Evolutionary conservation across 2,888 invertebrate genomes (phyloP).

Genomic region (Eupithecia subumbrata): DNA sequence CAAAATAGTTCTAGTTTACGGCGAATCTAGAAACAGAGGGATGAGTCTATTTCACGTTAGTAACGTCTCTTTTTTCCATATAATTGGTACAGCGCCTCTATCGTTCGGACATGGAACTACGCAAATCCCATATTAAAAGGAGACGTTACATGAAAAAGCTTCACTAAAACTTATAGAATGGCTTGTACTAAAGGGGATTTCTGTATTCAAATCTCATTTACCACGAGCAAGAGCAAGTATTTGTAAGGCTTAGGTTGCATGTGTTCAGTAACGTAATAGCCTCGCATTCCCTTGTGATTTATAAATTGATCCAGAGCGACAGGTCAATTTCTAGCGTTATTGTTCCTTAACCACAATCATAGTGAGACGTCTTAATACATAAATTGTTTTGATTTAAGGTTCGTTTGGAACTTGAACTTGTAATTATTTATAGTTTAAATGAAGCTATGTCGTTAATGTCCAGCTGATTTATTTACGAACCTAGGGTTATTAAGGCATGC

Average conservation of each 20-base stretch:
- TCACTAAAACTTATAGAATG: too few relatives aligned
- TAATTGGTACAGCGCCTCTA: too few relatives aligned
- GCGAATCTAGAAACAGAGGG: not conserved
- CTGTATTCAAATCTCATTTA: not conserved
- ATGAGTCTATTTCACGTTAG: too few relatives aligned
- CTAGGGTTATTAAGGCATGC: constrained; percentile 55
- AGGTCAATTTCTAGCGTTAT: constrained; percentile 29
- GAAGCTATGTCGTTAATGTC: constrained; percentile 70
- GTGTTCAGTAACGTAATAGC: not conserved
- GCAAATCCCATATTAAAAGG: too few relatives aligned
- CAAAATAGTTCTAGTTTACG: not conserved
- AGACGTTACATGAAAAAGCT: too few relatives aligned
- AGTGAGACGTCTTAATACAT: constrained; percentile 61
- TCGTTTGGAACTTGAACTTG: constrained; percentile 55
- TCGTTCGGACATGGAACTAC: too few relatives aligned
- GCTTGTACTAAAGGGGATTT: not conserved
- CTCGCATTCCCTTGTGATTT: constrained; percentile 11
- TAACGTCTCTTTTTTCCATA: too few relatives aligned
- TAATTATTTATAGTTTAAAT: constrained; percentile 76
- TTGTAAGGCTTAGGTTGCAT: not conserved
- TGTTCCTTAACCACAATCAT: constrained; percentile 23
- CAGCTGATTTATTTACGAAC: constrained; percentile 65
- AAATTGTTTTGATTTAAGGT: constrained; percentile 69
- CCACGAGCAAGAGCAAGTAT: not conserved
- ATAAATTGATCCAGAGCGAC: constrained; percentile 21